A percentile compares a stretch with the other conserved stretches of the same genome.
phyloP scores from a whole-genome alignment of 2,113 vertebrate genomes.

The Cheirogaleus medius region DNA sequence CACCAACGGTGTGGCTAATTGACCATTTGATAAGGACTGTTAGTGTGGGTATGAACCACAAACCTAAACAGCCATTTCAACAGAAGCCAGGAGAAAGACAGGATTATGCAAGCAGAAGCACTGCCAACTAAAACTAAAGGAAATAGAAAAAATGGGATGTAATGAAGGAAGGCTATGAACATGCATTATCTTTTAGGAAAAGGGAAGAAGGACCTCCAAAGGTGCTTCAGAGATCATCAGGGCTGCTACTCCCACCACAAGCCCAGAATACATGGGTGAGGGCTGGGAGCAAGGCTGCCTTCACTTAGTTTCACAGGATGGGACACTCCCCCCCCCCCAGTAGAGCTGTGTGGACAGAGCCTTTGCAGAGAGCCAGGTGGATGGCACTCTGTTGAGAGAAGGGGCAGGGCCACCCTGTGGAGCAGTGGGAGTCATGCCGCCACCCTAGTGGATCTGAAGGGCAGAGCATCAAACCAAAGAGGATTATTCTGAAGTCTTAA shows the following conservation, averaged over 20 bases:
- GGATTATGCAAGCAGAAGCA: not conserved
- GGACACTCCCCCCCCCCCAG: not conserved
- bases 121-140: not conserved
- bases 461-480: not conserved
- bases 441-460: not conserved
- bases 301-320: not conserved
- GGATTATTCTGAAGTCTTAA: not conserved
- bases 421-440: not conserved
- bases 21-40: not conserved
- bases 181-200: not conserved
- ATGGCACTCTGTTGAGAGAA: not conserved
- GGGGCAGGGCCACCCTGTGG: not conserved
- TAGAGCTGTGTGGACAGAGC: not conserved
- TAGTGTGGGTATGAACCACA: not conserved
- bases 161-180: not conserved
- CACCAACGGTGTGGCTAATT: not conserved
- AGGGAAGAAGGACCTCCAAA: not conserved
- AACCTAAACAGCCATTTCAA: not conserved
- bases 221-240: not conserved
- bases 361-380: not conserved
- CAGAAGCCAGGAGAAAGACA: not conserved
- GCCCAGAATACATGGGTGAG: not conserved
- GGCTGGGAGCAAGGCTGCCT: not conserved
- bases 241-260: not conserved
- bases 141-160: not conserved